phyloP scores from a whole-genome alignment of 2,113 vertebrate genomes.

The Bucco capensis region DNA sequence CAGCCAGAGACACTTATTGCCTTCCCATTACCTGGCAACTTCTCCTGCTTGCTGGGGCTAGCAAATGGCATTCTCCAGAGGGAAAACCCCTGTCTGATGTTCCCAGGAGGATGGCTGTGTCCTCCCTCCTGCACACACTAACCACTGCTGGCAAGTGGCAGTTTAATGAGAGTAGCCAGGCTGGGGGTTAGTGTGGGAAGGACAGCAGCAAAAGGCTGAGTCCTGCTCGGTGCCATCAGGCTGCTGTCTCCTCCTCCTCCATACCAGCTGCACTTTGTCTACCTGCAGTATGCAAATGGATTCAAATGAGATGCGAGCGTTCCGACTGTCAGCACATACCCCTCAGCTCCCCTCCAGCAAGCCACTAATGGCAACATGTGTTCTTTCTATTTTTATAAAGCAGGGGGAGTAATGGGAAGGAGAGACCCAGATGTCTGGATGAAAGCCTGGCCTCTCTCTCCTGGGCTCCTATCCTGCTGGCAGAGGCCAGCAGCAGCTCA shows the following conservation, averaged over 20 bases:
- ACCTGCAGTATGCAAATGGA: conserved; percentile 78
- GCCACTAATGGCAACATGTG: conserved; percentile 78
- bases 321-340: conserved; percentile 68
- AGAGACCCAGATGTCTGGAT: background rate
- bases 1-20: background rate
- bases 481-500: background rate
- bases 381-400: conserved; percentile 72
- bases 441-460: background rate
- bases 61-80: background rate
- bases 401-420: conserved; percentile 16
- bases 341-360: conserved; percentile 76
- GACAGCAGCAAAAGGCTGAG: too few relatives aligned
- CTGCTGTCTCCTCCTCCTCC: conserved; percentile 11
- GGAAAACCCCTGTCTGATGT: background rate
- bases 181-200: too few relatives aligned
- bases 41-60: background rate
- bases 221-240: conserved; percentile 30
- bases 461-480: background rate
- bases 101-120: background rate
- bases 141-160: conserved; percentile 53
- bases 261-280: conserved; percentile 44
- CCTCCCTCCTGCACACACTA: conserved; percentile 32
- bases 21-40: background rate
- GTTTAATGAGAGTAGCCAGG: conserved; percentile 61
- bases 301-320: conserved; percentile 66